Percentiles rank a stretch among this genome's conserved stretches.
Conservation (phyloP, 35 echinoderm and acorn worm species). For the Ophioderma brevispina region DNA sequence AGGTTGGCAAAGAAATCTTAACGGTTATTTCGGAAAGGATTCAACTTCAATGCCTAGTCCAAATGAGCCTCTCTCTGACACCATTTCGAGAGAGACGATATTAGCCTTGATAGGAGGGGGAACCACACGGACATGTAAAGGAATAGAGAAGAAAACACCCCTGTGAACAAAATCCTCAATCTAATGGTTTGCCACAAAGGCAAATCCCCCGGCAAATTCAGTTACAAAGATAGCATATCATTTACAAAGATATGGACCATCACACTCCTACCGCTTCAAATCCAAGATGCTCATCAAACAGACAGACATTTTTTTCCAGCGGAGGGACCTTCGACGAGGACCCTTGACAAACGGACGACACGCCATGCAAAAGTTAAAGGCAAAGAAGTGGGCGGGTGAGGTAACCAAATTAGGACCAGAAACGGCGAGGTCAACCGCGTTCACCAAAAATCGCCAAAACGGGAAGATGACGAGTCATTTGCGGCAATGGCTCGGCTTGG, state of each 20-base stretch:
- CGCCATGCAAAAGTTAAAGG: background rate
- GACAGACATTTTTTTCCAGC: background rate
- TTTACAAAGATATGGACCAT: background rate
- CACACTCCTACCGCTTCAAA: background rate
- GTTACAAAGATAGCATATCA: too few relatives aligned
- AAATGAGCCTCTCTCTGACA: too few relatives aligned
- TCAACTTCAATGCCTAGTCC: too few relatives aligned
- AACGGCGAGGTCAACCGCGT: background rate
- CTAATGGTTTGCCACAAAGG: background rate
- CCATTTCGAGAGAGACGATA: too few relatives aligned
- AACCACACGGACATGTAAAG: too few relatives aligned
- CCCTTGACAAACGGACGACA: background rate
- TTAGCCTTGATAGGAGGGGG: too few relatives aligned
- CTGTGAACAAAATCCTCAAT: too few relatives aligned
- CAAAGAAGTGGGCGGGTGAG: background rate
- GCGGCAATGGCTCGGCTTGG: background rate
- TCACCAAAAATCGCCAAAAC: background rate
- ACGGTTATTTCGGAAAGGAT: too few relatives aligned
- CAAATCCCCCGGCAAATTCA: background rate
- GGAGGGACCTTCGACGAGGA: background rate
- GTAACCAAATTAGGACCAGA: background rate
- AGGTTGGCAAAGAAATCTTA: too few relatives aligned
- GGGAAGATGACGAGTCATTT: background rate
- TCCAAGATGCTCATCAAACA: background rate
- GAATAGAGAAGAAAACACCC: too few relatives aligned